Evolutionary conservation across 2,113 vertebrate genomes (phyloP).

Genomic region (Proterorhinus semilunaris): DNA sequence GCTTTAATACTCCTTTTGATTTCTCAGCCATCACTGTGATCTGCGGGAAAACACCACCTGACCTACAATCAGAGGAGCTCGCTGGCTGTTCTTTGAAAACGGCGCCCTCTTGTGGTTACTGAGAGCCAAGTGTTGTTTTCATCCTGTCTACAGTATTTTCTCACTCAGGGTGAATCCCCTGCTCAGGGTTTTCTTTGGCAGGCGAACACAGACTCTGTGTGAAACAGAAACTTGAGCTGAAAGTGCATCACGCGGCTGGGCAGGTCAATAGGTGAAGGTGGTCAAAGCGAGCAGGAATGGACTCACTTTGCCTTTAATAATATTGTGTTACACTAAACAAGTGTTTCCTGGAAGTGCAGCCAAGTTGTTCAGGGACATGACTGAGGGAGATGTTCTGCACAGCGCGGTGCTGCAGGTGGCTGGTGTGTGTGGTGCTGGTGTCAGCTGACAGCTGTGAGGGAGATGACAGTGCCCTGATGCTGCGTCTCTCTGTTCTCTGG

Average conservation of each 20-base stretch:
- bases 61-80: slow-evolving; percentile 37
- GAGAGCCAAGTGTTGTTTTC: slow-evolving; percentile 52
- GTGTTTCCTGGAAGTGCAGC: background rate
- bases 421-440: slow-evolving; percentile 41
- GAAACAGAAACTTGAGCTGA: slow-evolving; percentile 48
- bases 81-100: slow-evolving; percentile 26
- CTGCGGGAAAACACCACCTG: slow-evolving; percentile 11
- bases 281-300: slow-evolving; percentile 19
- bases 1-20: slow-evolving; percentile 14
- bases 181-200: slow-evolving; percentile 55
- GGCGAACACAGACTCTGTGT: slow-evolving; percentile 44
- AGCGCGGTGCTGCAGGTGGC: slow-evolving; percentile 24
- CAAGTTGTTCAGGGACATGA: slow-evolving; percentile 15
- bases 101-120: slow-evolving; percentile 56
- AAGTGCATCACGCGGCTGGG: slow-evolving; percentile 51
- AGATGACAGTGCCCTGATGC: slow-evolving; percentile 76
- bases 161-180: slow-evolving; percentile 53
- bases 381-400: background rate
- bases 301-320: slow-evolving; percentile 2
- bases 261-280: slow-evolving; percentile 34
- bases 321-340: background rate
- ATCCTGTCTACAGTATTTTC: slow-evolving; percentile 40
- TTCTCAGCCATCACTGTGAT: slow-evolving; percentile 20
- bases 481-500: slow-evolving; percentile 74
- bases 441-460: slow-evolving; percentile 72